phyloP scores from a whole-genome alignment of 2,113 vertebrate genomes.

The Acanthisitta chloris region DNA sequence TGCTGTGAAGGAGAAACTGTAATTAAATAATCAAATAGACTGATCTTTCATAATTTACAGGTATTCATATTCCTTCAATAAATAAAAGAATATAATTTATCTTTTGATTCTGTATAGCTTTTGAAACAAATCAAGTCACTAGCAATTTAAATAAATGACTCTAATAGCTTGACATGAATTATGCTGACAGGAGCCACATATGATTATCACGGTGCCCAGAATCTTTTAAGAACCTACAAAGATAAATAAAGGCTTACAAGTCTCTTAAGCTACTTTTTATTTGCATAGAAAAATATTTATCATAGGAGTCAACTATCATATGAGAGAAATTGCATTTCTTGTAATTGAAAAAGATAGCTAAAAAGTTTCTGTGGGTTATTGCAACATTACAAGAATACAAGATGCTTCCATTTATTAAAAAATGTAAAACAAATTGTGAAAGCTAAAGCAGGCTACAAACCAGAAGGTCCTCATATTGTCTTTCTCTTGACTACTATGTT shows the following conservation, averaged over 20 bases:
- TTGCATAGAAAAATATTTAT: constrained; percentile 79
- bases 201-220: background rate
- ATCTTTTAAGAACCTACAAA: constrained; percentile 35
- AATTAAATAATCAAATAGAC: constrained; percentile 18
- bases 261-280: constrained; percentile 64
- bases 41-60: constrained; percentile 33
- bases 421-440: constrained; percentile 68
- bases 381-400: constrained; percentile 78
- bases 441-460: constrained; percentile 75
- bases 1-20: background rate
- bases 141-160: constrained; percentile 8
- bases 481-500: constrained; percentile 55
- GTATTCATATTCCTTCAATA: constrained; percentile 39
- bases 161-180: constrained; percentile 21
- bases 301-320: constrained; percentile 64
- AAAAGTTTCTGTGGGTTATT: constrained; percentile 71
- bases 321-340: constrained; percentile 71
- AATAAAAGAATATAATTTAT: constrained; percentile 44
- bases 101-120: constrained; percentile 24
- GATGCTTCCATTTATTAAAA: constrained; percentile 76
- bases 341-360: constrained; percentile 77
- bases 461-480: constrained; percentile 39
- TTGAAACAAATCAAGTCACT: background rate
- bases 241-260: constrained; percentile 56
- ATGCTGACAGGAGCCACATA: background rate